Conservation (phyloP, 2,888 invertebrate genomes). For the Lacanobia wlatinum region DNA sequence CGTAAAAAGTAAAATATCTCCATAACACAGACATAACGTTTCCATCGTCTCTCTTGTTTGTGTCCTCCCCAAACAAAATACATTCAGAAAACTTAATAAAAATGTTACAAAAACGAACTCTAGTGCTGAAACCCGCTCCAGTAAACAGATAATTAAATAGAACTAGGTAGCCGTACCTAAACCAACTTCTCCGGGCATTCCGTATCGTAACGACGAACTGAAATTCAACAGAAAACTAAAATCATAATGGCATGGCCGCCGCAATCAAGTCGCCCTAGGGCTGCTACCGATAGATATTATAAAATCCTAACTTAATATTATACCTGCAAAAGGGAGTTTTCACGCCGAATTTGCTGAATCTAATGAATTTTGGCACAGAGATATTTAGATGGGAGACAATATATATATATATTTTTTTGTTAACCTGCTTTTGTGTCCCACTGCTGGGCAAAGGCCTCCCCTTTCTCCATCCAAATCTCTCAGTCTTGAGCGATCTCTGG, state of each 20-base stretch:
- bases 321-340: no score
- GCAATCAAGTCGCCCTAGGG: slow-evolving; percentile 63
- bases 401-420: no score
- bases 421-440: no score
- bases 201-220: slow-evolving; percentile 45
- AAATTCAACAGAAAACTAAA: slow-evolving; percentile 61
- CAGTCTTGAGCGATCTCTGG: no score
- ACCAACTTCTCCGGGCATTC: slow-evolving; percentile 43
- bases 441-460: no score
- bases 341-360: no score
- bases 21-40: no score
- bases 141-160: slow-evolving; percentile 50
- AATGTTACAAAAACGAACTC: slow-evolving; percentile 19
- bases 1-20: no score
- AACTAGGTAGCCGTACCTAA: slow-evolving; percentile 30
- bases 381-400: no score
- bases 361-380: no score
- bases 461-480: no score
- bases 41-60: not conserved
- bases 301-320: not conserved
- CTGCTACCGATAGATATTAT: slow-evolving; percentile 22
- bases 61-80: not conserved
- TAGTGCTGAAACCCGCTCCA: slow-evolving; percentile 12
- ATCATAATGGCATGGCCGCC: slow-evolving; percentile 65
- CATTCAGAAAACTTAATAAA: slow-evolving; percentile 12